Conservation (phyloP, 2,113 vertebrate species). For the Oncorhynchus mykiss region DNA sequence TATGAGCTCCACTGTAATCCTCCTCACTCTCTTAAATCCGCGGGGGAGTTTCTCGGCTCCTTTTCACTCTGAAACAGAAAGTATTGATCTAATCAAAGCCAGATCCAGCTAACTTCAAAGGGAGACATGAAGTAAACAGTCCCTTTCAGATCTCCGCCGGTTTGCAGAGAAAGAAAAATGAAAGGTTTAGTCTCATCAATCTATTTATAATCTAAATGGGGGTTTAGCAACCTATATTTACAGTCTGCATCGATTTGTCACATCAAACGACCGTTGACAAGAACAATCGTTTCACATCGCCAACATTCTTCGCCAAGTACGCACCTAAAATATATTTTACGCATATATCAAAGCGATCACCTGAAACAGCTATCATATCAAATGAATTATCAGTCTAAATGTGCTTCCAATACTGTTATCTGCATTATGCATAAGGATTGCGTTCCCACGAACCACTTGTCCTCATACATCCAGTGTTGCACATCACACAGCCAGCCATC, state of each 20-base stretch:
- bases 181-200: constrained; percentile 60
- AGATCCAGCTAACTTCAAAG: constrained; percentile 97
- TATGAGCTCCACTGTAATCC: constrained; percentile 79
- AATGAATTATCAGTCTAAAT: constrained; percentile 62
- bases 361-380: constrained; percentile 64
- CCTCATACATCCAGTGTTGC: constrained; percentile 19
- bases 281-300: constrained; percentile 49
- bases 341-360: constrained; percentile 34
- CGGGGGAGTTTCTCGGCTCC: constrained; percentile 90
- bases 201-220: constrained; percentile 75
- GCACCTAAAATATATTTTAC: constrained; percentile 35
- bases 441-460: constrained; percentile 35
- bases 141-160: constrained; percentile 77
- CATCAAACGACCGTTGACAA: constrained; percentile 61
- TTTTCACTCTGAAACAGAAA: constrained; percentile 88
- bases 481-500: constrained; percentile 12
- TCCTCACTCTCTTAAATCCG: constrained; percentile 94
- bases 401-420: constrained; percentile 39
- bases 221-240: constrained; percentile 69
- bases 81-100: constrained; percentile 99
- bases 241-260: constrained; percentile 60
- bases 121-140: constrained; percentile 85
- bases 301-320: constrained; percentile 24
- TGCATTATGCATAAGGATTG: constrained; percentile 23
- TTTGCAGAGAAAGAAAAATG: constrained; percentile 71